phyloP scores from a whole-genome alignment of 2,113 vertebrate species.

The Calidris pygmaea region DNA sequence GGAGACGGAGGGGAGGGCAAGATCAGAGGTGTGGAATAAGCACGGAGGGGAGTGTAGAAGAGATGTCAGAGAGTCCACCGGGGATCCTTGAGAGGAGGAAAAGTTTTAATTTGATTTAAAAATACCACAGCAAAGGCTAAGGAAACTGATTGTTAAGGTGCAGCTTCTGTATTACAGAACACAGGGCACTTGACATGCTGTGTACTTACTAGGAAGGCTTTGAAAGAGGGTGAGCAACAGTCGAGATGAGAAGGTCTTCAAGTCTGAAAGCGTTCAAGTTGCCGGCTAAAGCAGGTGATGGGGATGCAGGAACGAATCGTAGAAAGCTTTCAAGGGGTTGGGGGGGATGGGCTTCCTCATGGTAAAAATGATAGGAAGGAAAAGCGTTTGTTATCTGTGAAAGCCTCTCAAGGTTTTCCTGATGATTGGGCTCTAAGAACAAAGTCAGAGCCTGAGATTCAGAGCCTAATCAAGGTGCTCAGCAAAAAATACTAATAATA shows the following conservation, averaged over 20 bases:
- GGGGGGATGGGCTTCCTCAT: neutral
- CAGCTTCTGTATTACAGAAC: neutral
- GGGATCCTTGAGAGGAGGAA: neutral
- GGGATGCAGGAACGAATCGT: neutral
- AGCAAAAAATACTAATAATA: neutral
- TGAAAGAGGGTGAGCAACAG: neutral
- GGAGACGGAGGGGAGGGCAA: neutral
- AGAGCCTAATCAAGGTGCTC: neutral
- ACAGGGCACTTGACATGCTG: fast-evolving
- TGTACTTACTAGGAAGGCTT: neutral
- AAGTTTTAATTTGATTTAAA: slow-evolving; percentile 16
- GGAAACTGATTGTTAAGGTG: neutral
- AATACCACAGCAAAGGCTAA: neutral
- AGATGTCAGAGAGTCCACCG: neutral
- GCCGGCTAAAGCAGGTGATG: neutral
- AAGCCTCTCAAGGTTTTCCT: neutral
- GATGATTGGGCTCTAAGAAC: neutral
- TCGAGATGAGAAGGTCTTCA: neutral
- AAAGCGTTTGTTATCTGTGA: neutral
- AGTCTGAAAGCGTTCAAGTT: neutral
- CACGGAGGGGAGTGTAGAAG: neutral
- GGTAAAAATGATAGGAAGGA: neutral
- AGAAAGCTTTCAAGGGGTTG: neutral
- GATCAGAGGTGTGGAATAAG: neutral
- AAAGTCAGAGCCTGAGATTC: neutral